Evolutionary conservation across 2,113 vertebrate genomes (phyloP), one percentile per base, ranked within the genome.

Genomic region (Indri indri): DNA sequence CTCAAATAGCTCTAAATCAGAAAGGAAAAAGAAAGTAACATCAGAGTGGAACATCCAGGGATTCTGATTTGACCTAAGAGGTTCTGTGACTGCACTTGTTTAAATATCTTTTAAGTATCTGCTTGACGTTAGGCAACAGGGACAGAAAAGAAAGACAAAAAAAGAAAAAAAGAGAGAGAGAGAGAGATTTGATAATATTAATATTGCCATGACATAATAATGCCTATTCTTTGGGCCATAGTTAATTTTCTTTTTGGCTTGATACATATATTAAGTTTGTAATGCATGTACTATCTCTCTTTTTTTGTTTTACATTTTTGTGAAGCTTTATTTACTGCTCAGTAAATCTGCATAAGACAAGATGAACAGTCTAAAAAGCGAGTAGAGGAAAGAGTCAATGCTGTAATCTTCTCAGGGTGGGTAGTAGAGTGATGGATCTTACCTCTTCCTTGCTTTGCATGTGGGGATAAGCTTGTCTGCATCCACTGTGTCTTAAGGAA

Each of bases 51-150:
- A 86, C 6, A 90, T 61, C 20, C 37, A 89, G 12, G 42, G 76
- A 86, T 95, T 93, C 66, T 70, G 22, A 84, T 86, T 92, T 92
- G 45, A 93, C 14, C 13, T 71, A 14, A 79, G 25, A 76, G 54
- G 17, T 95, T 88, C 74, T 95, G 54, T 52, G 6, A 32, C n/a
- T 95, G 34, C 8, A 70, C 5, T 90, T 96, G 16, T 81, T 92
- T 84, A 65, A 95, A n/a, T 63, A 66, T 45, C 20, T 80, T 74
- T 14, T 45, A 91, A 90, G 13, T 90, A 76, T 68, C 34, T 95
- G 4, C 17, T 40, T 88, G 20, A 91, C 7, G 17, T 13, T 71
- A 91, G 9, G 40, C 18, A 91, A 27, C 9, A 88, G 23, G 14
- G 14, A 30, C 8, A 71, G 42, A 9, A 83, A 30, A 47, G 11